Evolutionary conservation across 2,888 invertebrate genomes (phyloP).

Genomic region (Diplolepis rosae): DNA sequence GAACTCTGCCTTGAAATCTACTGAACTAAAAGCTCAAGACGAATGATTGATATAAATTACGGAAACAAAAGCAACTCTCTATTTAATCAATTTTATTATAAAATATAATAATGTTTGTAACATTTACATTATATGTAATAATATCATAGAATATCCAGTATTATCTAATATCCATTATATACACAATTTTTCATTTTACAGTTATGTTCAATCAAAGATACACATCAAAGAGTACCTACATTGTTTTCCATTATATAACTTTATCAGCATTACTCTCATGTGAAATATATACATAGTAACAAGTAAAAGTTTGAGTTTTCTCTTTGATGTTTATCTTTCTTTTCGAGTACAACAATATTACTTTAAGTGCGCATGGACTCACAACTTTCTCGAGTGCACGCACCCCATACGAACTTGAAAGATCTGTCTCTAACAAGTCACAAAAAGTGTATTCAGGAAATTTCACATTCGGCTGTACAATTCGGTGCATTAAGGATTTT

Average conservation of each 20-base stretch:
- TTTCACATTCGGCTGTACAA: background rate
- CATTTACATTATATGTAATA: slow-evolving; percentile 58
- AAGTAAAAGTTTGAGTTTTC: background rate
- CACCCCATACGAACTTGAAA: background rate
- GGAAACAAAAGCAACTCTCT: background rate
- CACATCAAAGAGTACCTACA: background rate
- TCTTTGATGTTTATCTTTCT: slow-evolving; percentile 8
- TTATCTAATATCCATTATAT: slow-evolving; percentile 35
- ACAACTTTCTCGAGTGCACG: background rate
- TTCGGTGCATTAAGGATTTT: background rate
- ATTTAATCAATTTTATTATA: slow-evolving; percentile 59
- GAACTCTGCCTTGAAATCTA: background rate
- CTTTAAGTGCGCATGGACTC: slow-evolving; percentile 9
- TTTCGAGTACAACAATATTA: background rate
- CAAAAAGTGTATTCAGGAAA: background rate
- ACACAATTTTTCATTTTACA: slow-evolving; percentile 30
- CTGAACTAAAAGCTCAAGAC: background rate
- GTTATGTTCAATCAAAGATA: background rate
- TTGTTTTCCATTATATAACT: background rate
- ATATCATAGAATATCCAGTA: slow-evolving; percentile 48
- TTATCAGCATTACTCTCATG: too few relatives aligned
- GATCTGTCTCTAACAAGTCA: background rate
- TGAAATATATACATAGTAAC: too few relatives aligned
- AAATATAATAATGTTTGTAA: slow-evolving; percentile 64
- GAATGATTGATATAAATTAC: background rate